Evolutionary conservation across 1,140 invertebrate genomes (phyloP).

Genomic region (Pseudomyrmex concolor): DNA sequence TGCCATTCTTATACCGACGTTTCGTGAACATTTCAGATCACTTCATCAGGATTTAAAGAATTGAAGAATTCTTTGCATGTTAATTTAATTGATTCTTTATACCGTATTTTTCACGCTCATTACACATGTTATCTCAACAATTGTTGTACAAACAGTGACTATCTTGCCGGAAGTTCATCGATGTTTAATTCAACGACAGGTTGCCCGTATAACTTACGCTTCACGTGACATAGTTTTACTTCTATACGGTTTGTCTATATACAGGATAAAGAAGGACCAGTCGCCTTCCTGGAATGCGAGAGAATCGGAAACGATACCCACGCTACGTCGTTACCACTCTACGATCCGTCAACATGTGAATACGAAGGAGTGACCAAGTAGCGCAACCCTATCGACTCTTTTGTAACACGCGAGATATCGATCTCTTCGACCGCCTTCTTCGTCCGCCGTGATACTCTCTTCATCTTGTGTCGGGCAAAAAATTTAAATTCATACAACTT

Average conservation of each 20-base stretch:
- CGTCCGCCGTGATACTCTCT: constrained; percentile 15
- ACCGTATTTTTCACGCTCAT: neutral
- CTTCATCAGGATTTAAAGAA: too few relatives aligned
- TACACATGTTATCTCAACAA: constrained; percentile 14
- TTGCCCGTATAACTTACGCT: constrained; percentile 23
- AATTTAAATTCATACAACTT: constrained; percentile 25
- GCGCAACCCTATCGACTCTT: constrained; percentile 59
- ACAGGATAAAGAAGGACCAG: neutral
- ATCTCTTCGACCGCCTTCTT: constrained; percentile 68
- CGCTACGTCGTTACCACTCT: constrained; percentile 16
- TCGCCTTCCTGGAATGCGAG: constrained; percentile 10
- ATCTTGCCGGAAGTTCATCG: constrained; percentile 39
- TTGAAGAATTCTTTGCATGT: too few relatives aligned
- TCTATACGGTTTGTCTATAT: neutral
- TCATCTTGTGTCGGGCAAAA: neutral
- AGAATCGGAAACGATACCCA: neutral
- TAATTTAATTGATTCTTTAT: neutral
- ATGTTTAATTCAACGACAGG: constrained; percentile 55
- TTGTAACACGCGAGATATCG: constrained; percentile 63
- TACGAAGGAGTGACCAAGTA: constrained; percentile 47
- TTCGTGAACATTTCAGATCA: too few relatives aligned
- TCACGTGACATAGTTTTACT: constrained; percentile 28
- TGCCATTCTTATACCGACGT: too few relatives aligned
- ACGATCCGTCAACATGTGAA: constrained; percentile 26
- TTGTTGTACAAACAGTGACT: constrained; percentile 23